These are phyloP conservation scores for Dryococelus australis DNA, from an alignment of 2,888 invertebrate species.

Conservation along the genomic window DNA sequence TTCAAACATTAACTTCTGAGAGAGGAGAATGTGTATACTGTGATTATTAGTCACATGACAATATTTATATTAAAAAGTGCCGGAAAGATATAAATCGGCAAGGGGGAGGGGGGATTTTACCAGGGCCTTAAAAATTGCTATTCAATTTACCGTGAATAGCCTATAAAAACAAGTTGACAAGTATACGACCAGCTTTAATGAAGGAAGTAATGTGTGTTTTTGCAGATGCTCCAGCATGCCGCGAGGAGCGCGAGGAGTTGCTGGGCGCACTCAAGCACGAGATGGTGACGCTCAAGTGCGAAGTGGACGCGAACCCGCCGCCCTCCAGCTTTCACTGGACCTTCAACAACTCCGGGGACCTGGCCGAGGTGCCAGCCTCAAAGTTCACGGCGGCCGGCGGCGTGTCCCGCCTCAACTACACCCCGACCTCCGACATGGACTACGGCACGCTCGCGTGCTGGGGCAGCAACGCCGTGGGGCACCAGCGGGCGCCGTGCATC, in stretches of 20 bases:
- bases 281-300: slow-evolving; percentile 83
- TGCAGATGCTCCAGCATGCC: slow-evolving; percentile 59
- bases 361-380: slow-evolving; percentile 76
- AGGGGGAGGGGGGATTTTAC: too few relatives aligned
- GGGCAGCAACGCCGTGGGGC: slow-evolving; percentile 83
- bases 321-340: slow-evolving; percentile 89
- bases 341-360: slow-evolving; percentile 90
- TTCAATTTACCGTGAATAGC: too few relatives aligned
- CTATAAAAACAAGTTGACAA: too few relatives aligned
- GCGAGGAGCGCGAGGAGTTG: slow-evolving; percentile 79
- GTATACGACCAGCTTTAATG: too few relatives aligned
- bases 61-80: too few relatives aligned
- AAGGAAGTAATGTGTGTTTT: too few relatives aligned
- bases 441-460: slow-evolving; percentile 90
- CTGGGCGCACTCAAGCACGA: slow-evolving; percentile 89
- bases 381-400: slow-evolving; percentile 73
- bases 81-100: too few relatives aligned
- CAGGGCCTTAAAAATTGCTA: too few relatives aligned
- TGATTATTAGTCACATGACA: too few relatives aligned
- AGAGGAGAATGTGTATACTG: too few relatives aligned
- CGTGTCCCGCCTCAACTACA: slow-evolving; percentile 80
- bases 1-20: too few relatives aligned
- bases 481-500: slow-evolving; percentile 83
- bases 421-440: slow-evolving; percentile 86
- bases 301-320: slow-evolving; percentile 89